Base-by-base conservation (phyloP, 2,888 invertebrate genomes). In the Lamellibrachia columna region DNA sequence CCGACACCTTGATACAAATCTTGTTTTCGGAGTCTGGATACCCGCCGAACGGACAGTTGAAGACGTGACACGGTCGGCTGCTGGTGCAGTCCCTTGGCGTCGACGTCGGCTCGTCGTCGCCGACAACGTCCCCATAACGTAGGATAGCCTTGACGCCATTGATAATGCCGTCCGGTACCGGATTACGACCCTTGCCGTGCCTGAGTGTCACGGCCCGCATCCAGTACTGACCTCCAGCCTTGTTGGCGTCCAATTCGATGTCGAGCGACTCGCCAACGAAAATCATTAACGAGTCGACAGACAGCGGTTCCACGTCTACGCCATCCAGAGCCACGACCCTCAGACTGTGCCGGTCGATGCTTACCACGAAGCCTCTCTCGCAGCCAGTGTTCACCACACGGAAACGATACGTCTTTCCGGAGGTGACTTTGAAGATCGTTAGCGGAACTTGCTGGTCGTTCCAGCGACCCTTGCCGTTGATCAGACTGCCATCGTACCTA, bases 241-340 rank as follows among this genome's bases (percentile, higher is more conserved):
- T 91, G 28, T 90, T 55, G 28, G 93, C 91, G 0, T 22, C 15
- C 28, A 94, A 58, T 53, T 92, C 92, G 91, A 93, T 93, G 91
- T 94, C 93, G 1, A 94, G 52, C 3, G 92, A 92, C 92, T 93
- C 94, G 90, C 93, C 94, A 7, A 93, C 92, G 91, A 75, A 53
- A 28, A 94, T 8, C 9, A 94, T 91, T 22, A 93, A 60, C 2
- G 92, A 92, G 90, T 94, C 94, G 4, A 94, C 93, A 11, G 53
- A 8, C 9, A 93, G 60, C 3, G 94, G 93, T 11, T 92, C 55
- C 4, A 94, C 90, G 6, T 93, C 93, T 9, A 53, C 28, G 22
- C 94, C 94, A 75, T 94, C 94, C 11, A 91, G 7, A 90, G 93
- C 94, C 58, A 93, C 93, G 8, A 94, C 75, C 28, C 55, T 55